Percentiles rank a stretch among this genome's conserved stretches.
These are phyloP conservation scores for Lamellibrachia luymesi DNA, from an alignment of 1,140 invertebrate species.

Conservation along the genomic window DNA sequence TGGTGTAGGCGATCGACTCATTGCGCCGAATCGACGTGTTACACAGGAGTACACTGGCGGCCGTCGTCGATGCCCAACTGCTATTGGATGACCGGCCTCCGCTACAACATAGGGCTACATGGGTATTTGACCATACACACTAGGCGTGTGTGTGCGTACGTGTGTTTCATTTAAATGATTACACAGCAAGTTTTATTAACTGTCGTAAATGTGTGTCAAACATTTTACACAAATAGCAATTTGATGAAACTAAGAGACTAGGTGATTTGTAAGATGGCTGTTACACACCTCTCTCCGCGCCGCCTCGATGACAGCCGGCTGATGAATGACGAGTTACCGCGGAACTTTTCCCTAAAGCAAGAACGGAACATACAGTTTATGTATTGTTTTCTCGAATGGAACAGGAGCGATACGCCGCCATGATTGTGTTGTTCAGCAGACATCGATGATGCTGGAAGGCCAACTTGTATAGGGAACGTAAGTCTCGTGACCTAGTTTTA, in stretches of 20 bases:
- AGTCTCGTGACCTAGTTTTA: too few species aligned
- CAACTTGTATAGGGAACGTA: background rate
- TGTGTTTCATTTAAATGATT: background rate
- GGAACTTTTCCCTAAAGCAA: slow-evolving; percentile 66
- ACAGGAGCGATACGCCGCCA: background rate
- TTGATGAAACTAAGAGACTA: too few species aligned
- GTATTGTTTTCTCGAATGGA: background rate
- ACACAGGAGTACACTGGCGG: background rate
- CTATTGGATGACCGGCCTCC: background rate
- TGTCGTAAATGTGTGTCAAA: background rate
- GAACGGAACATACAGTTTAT: slow-evolving; percentile 7
- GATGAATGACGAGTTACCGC: slow-evolving; percentile 87
- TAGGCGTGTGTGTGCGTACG: background rate
- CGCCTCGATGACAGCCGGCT: slow-evolving; percentile 82
- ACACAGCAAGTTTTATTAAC: background rate
- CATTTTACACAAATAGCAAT: background rate
- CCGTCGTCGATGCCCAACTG: background rate
- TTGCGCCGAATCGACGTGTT: background rate
- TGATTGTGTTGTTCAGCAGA: background rate
- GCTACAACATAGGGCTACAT: too few species aligned
- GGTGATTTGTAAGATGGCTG: background rate
- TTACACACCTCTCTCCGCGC: slow-evolving; percentile 59
- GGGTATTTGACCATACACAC: background rate
- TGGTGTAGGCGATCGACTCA: background rate
- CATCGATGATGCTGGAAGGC: background rate